Evolutionary conservation across 2,113 vertebrate species (phyloP).

Genomic region (Penelope pileata): DNA sequence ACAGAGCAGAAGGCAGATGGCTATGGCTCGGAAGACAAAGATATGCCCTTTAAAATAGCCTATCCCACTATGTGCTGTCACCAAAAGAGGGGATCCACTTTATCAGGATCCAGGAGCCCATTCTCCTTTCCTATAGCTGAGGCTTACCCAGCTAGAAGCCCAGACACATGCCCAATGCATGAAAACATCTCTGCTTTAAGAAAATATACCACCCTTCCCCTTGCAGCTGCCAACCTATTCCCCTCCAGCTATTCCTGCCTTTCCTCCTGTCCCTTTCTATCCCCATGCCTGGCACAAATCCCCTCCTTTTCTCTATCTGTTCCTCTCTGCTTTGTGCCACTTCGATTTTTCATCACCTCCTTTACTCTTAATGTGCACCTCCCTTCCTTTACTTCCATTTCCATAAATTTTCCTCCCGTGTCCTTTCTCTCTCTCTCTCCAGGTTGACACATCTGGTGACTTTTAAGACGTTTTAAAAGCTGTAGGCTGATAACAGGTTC

Average conservation of each 20-base stretch:
- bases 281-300: neutral
- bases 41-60: neutral
- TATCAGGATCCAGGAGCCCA: neutral
- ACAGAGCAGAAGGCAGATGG: neutral
- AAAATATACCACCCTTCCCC: neutral
- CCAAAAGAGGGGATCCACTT: neutral
- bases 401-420: slow-evolving; percentile 14
- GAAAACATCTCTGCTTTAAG: neutral
- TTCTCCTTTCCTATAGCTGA: neutral
- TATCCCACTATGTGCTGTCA: neutral
- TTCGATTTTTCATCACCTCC: neutral
- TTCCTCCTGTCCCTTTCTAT: neutral
- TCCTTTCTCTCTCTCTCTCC: neutral
- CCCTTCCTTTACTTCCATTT: neutral
- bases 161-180: accelerated
- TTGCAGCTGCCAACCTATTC: neutral
- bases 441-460: neutral
- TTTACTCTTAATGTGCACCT: neutral
- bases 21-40: neutral
- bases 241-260: neutral
- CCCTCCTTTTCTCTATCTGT: neutral
- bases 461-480: neutral
- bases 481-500: neutral
- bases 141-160: neutral
- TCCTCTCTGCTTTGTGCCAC: neutral